Base-by-base conservation (phyloP, 2,113 vertebrate species). In the Cochlearius cochlearius region DNA sequence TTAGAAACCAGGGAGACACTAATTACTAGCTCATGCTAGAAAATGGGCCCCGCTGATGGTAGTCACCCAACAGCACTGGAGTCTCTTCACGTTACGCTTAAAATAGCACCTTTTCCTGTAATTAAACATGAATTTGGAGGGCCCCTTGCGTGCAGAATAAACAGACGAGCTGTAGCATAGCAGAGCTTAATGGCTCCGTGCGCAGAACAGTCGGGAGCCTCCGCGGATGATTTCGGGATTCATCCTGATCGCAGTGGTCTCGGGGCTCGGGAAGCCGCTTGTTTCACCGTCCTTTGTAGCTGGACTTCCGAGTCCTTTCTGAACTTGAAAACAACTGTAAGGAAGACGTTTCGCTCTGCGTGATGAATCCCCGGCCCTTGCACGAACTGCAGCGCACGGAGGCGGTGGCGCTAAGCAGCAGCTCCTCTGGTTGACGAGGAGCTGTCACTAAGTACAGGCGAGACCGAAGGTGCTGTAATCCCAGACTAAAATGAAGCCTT, bases 331-430 rank as follows among this genome's bases (percentile, higher is more conserved):
- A 39, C 11, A 14, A 1, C 17, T 32, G 0, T 15, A 63, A 25
- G 8, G 0, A 26, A 29, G 27, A 12, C 6, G 4, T 45, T 38
- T 34, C n/a, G 26, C 15, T 38, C 18, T 56, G 15, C 3, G 0
- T 41, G 6, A 6, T 15, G 23, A 58, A 38, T 20, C 26, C 9
- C 52, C 5, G 41, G 13, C 26, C 43, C 22, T 25, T 11, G 5
- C 15, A 5, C 8, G 34, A 79, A 22, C 59, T 59, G 59, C 52
- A 10, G 5, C 2, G 0, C 16, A 4, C 8, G 29, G 30, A 15
- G 29, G 20, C 0, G 1, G 7, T 8, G 23, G 47, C 53, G 30
- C 16, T n/a, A 7, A 34, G 20, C 17, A 5, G 53, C 53, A 21
- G 55, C 63, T 84, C 29, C 63, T 83, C 55, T 30, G 14, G 7